phyloP scores from a whole-genome alignment of 2,888 invertebrate species.

The Lasioglossum oenotherae region DNA sequence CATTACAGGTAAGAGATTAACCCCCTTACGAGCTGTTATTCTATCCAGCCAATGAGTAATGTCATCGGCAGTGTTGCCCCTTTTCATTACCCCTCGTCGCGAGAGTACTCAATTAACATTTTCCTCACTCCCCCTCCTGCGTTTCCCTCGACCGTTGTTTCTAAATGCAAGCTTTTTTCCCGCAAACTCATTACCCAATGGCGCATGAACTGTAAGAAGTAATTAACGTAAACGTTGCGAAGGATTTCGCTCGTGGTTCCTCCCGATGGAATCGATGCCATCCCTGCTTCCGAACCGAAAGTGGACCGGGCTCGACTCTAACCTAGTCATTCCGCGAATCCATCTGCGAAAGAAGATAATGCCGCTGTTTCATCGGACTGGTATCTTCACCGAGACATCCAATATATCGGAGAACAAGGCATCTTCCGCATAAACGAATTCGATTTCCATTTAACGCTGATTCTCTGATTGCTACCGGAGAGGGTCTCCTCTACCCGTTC shows the following conservation, averaged over 20 bases:
- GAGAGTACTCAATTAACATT: slow-evolving; percentile 40
- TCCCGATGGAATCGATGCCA: slow-evolving; percentile 47
- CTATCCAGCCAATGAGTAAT: neutral
- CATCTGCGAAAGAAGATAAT: slow-evolving; percentile 46
- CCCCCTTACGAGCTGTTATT: neutral
- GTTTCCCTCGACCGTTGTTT: slow-evolving; percentile 14
- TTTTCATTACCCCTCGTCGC: slow-evolving; percentile 25
- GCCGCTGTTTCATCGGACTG: slow-evolving; percentile 45
- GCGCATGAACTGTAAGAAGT: slow-evolving; percentile 60
- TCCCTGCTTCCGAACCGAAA: slow-evolving; percentile 11
- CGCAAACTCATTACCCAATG: slow-evolving; percentile 52
- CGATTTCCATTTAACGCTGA: slow-evolving; percentile 31
- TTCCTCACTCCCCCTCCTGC: neutral
- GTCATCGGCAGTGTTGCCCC: neutral
- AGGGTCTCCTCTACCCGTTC: neutral
- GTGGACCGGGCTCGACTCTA: slow-evolving; percentile 33
- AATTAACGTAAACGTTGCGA: slow-evolving; percentile 65
- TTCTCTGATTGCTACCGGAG: slow-evolving; percentile 6
- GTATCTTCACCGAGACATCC: slow-evolving; percentile 38
- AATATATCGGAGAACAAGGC: slow-evolving; percentile 21
- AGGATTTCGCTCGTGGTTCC: slow-evolving; percentile 50
- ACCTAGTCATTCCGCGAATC: slow-evolving; percentile 47
- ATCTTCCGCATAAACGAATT: slow-evolving; percentile 26
- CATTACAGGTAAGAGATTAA: slow-evolving; percentile 22
- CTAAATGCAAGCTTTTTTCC: slow-evolving; percentile 49